Evolutionary conservation across 2,113 vertebrate species (phyloP).

Genomic region (Cynoglossus semilaevis): DNA sequence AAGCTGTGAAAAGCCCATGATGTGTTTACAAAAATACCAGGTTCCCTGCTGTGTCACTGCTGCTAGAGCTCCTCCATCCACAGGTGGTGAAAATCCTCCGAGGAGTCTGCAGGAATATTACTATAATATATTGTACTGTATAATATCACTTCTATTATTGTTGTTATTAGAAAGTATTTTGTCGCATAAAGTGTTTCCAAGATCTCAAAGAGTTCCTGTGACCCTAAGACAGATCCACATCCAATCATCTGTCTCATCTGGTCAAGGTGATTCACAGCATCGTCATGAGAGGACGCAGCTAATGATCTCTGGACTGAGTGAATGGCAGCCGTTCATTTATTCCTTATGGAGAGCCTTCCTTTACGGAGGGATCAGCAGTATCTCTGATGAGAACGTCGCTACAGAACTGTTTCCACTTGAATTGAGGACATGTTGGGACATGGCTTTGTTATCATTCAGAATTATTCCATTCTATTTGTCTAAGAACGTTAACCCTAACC

Average conservation of each 20-base stretch:
- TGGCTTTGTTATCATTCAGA: too few relatives aligned
- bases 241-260: slow-evolving; percentile 11
- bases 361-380: slow-evolving; percentile 33
- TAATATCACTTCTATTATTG: too few relatives aligned
- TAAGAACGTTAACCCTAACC: too few relatives aligned
- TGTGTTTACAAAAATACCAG: slow-evolving; percentile 22
- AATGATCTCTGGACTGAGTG: slow-evolving; percentile 49
- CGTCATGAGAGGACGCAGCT: slow-evolving; percentile 28
- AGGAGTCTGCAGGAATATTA: too few relatives aligned
- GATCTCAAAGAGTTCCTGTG: slow-evolving; percentile 16
- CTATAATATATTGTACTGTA: too few relatives aligned
- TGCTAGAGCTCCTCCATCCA: neutral
- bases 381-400: too few relatives aligned
- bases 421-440: too few relatives aligned
- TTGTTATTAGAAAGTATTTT: too few relatives aligned
- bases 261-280: slow-evolving; percentile 27
- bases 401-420: too few relatives aligned
- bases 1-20: neutral
- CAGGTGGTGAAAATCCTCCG: neutral
- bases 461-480: too few relatives aligned
- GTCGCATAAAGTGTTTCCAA: too few relatives aligned
- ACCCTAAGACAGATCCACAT: slow-evolving; percentile 18
- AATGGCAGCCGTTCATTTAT: slow-evolving; percentile 32
- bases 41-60: slow-evolving; percentile 20
- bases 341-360: too few relatives aligned